Conservation (phyloP, 2,888 invertebrate genomes). For the Ptychoptera albimana region DNA sequence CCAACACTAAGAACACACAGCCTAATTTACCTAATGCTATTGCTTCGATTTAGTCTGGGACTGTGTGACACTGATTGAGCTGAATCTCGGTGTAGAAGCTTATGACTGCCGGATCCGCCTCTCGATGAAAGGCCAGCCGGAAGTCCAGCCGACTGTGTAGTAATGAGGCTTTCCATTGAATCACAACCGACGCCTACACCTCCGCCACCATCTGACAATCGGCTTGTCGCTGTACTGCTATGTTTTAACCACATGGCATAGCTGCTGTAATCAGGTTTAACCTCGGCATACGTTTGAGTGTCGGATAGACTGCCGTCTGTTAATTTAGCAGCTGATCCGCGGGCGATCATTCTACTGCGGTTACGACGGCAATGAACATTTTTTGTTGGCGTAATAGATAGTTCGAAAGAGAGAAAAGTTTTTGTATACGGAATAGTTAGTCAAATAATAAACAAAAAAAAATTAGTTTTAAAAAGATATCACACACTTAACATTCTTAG, state of each 20-base stretch:
- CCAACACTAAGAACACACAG: neutral
- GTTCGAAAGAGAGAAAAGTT: neutral
- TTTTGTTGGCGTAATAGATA: neutral
- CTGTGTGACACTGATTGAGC: conserved; percentile 29
- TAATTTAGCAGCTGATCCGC: conserved; percentile 37
- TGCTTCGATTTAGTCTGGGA: conserved; percentile 67
- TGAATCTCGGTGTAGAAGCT: conserved; percentile 34
- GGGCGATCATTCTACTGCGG: conserved; percentile 29
- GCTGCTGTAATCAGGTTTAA: conserved; percentile 63
- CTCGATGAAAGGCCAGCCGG: conserved; percentile 27
- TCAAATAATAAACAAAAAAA: neutral
- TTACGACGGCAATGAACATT: conserved; percentile 12
- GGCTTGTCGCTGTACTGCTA: conserved; percentile 63
- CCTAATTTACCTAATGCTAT: conserved; percentile 69
- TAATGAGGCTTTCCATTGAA: conserved; percentile 33
- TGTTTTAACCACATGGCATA: conserved; percentile 79
- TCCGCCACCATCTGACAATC: conserved; percentile 68
- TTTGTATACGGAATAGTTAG: neutral
- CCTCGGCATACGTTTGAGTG: conserved; percentile 58
- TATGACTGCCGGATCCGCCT: conserved; percentile 37
- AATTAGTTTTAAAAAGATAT: neutral
- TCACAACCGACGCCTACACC: conserved; percentile 37
- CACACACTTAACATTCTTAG: too few relatives aligned
- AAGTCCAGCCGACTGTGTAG: too few relatives aligned
- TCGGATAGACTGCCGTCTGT: conserved; percentile 76